phyloP scores from a whole-genome alignment of 2,113 vertebrate species.

The Perccottus glenii region DNA sequence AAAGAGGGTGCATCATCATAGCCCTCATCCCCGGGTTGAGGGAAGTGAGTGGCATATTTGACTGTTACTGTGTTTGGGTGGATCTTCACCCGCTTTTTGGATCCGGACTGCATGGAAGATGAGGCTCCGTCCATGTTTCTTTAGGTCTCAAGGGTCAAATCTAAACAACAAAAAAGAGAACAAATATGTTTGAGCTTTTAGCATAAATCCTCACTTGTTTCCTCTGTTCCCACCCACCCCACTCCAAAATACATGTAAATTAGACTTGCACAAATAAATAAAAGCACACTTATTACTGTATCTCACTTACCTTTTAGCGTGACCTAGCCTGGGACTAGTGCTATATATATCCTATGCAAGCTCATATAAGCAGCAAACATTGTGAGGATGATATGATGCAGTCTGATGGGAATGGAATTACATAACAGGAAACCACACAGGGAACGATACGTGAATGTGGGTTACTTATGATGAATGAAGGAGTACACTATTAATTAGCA shows the following conservation, averaged over 20 bases:
- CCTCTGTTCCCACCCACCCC: background rate
- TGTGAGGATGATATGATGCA: conserved; percentile 79
- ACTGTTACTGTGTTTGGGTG: conserved; percentile 94
- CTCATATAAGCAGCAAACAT: conserved; percentile 65
- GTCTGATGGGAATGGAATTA: conserved; percentile 75
- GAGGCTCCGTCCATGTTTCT: conserved; percentile 86
- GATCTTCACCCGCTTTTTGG: conserved; percentile 97
- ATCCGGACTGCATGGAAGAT: conserved; percentile 81
- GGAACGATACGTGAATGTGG: conserved; percentile 57
- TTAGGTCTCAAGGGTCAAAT: conserved; percentile 35
- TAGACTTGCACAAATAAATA: conserved; percentile 2
- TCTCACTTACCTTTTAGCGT: conserved; percentile 35
- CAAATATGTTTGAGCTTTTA: conserved; percentile 4
- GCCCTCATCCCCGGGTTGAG: conserved; percentile 91
- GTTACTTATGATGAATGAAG: conserved; percentile 57
- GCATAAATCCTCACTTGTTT: conserved; percentile 46
- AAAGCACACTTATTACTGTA: background rate
- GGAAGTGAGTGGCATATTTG: conserved; percentile 94
- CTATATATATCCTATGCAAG: conserved; percentile 52
- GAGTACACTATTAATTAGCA: conserved; percentile 39
- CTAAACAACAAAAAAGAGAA: conserved; percentile 50
- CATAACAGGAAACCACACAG: conserved; percentile 68
- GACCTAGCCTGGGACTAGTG: conserved; percentile 32
- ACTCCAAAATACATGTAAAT: background rate
- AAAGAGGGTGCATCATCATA: conserved; percentile 87